Evolutionary conservation across 2,888 invertebrate species (phyloP), one percentile per base, ranked within the genome.

Genomic region (Masnerella sp.): DNA sequence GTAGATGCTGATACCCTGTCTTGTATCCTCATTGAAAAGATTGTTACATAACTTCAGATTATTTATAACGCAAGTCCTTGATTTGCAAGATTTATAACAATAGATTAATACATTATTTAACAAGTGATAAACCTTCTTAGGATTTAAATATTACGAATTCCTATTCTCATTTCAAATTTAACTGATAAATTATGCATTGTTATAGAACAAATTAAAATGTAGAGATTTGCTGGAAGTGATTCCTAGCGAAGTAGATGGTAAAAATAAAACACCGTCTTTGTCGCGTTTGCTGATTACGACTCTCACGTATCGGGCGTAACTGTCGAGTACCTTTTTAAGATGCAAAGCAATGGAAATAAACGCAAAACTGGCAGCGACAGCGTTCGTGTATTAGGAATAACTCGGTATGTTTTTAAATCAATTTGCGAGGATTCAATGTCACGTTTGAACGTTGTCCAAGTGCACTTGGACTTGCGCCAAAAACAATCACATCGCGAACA

Each of bases 361-460:
- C 61, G 42, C 70, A 17, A 52, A 70, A 15, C 22, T 38, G 1
- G 7, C 22, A 11, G 75, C 79, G 80, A 79, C 78, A 73, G 78
- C 81, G 81, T 82, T 77, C 80, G 77, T 78, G 76, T 80, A 81
- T 83, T 79, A 79, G 77, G 82, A 84, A 84, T 83, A 82, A 81
- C 79, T 83, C 83, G 81, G 82, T 84, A 85, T 85, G 82, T 75
- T 80, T 85, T 86, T 82, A 81, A 85, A 85, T 85, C 80, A 79
- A 85, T 85, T 84, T 82, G 79, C 79, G 68, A 51, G 51, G 42
- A 43, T 58, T 68, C 62, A 73, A 62, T 73, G 67, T 32, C 67
- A 67, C 56, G 36, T 58, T 56, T 62, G 54, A 68, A 49, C 56
- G 15, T 12, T 36, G 32, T 64, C 40, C 77, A 80, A 78, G 77